Base-by-base conservation (phyloP, 1,140 invertebrate species). In the Aphis craccivora region DNA sequence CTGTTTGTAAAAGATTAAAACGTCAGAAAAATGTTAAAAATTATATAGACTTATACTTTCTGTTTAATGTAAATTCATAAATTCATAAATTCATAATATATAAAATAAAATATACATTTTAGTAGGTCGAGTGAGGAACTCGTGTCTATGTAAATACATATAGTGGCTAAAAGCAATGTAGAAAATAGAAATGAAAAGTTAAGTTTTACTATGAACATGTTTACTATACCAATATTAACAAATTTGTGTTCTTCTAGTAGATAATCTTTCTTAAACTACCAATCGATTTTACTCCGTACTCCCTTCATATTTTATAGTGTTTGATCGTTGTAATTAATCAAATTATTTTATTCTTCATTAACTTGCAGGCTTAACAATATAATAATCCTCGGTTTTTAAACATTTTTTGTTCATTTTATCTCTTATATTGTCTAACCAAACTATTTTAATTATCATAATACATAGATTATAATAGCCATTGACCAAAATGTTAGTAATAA, bases 301-400 rank as follows among this genome's bases (percentile, higher is more conserved):
- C 4, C n/a, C 4, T 60, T 30, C 37, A 40, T 60, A 60, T 8
- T 30, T 11, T 30, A 55, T 55, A 22, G 30, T 30, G 9, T 60
- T 60, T 60, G 3, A 60, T 60, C 25, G 30, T 4, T 67, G 3
- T n/a, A 11, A 67, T 67, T 67, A 67, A 67, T n/a, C 30, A 14
- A 67, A n/a, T 67, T 67, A 67, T 67, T 67, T n/a, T 67, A 67
- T n/a, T 67, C 30, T n/a, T 67, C 60, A n/a, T 67, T 67, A 67
- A n/a, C 60, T 67, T 4, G 30, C 25, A 5, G 25, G 30, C 3
- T 67, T n/a, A n/a, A 11, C 30, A n/a, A 67, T 30, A 67, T 76
- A 76, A 60, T 67, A 67, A 76, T 76, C 60, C 18, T 76, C 60
- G 25, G 9, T n/a, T 67, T 60, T n/a, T 67, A 14, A 67, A 30